Conservation (phyloP, 2,888 invertebrate genomes). For the Brenthis ino region DNA sequence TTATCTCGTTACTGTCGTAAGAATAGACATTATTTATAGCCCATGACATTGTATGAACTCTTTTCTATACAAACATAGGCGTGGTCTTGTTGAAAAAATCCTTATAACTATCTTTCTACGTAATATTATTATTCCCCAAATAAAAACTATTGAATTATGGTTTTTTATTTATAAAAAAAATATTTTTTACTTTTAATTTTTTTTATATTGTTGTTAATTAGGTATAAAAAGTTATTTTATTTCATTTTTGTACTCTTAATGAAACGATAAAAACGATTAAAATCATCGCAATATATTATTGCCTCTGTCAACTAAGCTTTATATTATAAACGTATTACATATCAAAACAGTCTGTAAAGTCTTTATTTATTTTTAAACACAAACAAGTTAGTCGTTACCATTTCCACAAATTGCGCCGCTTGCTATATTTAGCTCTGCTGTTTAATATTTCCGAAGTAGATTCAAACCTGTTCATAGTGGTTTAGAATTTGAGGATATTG, state of each 20-base stretch:
- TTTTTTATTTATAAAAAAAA: no score
- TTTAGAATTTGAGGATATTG: slow-evolving; percentile 32
- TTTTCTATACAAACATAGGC: not conserved
- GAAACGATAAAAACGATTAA: no score
- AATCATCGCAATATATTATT: no score
- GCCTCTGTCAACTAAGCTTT: no score
- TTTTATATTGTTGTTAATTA: no score
- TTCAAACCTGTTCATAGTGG: slow-evolving; percentile 39
- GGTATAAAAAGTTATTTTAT: no score
- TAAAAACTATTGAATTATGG: not conserved
- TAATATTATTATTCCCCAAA: no score
- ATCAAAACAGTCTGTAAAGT: not conserved
- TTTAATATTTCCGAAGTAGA: slow-evolving; percentile 35
- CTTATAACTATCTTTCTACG: not conserved
- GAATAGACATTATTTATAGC: slow-evolving; percentile 29
- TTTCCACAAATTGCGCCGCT: slow-evolving; percentile 44
- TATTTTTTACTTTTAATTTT: no score
- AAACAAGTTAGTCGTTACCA: slow-evolving; percentile 35
- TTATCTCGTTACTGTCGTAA: slow-evolving; percentile 21
- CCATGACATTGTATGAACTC: not conserved
- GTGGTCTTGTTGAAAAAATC: not conserved
- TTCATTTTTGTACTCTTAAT: no score
- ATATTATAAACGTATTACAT: no score
- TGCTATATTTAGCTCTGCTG: slow-evolving; percentile 48
- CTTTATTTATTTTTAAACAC: slow-evolving; percentile 22